Evolutionary conservation across 2,113 vertebrate genomes (phyloP).

Genomic region (Channa maculata): DNA sequence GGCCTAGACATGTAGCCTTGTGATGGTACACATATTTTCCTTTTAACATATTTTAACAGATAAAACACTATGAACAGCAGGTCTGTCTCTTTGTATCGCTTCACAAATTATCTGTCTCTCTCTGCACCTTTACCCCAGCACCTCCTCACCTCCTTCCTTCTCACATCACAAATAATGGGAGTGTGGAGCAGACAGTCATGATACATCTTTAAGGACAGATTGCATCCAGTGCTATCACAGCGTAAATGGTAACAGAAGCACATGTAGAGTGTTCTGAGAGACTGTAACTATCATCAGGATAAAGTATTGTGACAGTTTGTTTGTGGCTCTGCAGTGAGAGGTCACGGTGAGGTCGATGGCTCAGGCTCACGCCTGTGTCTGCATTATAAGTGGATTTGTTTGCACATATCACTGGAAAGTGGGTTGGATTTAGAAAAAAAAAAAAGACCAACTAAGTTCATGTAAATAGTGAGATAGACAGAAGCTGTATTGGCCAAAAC

Average conservation of each 20-base stretch:
- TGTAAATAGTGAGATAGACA: no score
- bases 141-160: slow-evolving; percentile 31
- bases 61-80: slow-evolving; percentile 19
- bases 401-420: neutral
- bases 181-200: slow-evolving; percentile 49
- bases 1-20: slow-evolving; percentile 2
- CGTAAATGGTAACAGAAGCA: slow-evolving; percentile 25
- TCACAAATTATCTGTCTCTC: slow-evolving; percentile 36
- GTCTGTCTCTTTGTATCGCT: slow-evolving; percentile 33
- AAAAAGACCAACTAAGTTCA: no score
- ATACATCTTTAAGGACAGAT: slow-evolving; percentile 61
- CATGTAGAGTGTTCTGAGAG: slow-evolving; percentile 14
- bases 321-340: neutral
- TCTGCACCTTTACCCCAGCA: slow-evolving; percentile 10
- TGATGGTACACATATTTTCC: slow-evolving; percentile 4
- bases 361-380: no score
- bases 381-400: neutral
- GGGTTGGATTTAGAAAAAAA: no score
- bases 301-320: slow-evolving; percentile 5
- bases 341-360: neutral
- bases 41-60: slow-evolving; percentile 7
- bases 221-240: slow-evolving; percentile 41
- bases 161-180: slow-evolving; percentile 36
- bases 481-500: no score
- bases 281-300: slow-evolving; percentile 20